phyloP scores from a whole-genome alignment of 1,140 invertebrate genomes.

The Lepidurus apus region DNA sequence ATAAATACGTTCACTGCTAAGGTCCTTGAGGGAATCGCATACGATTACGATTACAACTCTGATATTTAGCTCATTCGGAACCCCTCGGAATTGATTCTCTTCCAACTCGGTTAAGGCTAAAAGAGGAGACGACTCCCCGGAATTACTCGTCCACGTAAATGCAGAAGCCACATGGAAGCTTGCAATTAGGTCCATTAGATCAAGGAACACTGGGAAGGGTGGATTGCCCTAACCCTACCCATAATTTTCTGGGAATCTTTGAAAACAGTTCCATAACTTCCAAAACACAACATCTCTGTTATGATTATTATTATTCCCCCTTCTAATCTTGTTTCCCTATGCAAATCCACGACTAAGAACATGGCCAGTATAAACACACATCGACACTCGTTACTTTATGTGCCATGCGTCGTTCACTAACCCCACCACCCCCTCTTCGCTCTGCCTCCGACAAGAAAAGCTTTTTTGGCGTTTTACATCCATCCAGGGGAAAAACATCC shows the following conservation, averaged over 20 bases:
- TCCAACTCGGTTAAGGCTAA: too few species aligned
- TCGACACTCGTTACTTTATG: neutral
- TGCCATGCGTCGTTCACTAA: constrained; percentile 3
- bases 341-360: neutral
- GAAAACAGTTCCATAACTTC: neutral
- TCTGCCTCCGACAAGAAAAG: neutral
- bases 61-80: neutral
- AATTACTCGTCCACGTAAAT: neutral
- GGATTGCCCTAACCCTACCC: neutral
- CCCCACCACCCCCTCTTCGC: neutral
- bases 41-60: neutral
- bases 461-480: neutral
- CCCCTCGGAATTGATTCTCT: neutral
- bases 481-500: constrained; percentile 18
- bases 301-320: too few species aligned
- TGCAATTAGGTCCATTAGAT: neutral
- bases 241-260: neutral
- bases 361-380: neutral
- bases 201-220: neutral
- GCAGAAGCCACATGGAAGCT: neutral
- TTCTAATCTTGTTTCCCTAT: neutral
- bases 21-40: neutral
- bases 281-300: neutral
- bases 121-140: too few species aligned
- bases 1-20: neutral